A percentile compares a stretch with the other conserved stretches of the same genome.
Evolutionary conservation across 2,797 vertebrate species (phyloP).

Genomic region (Microcaecilia unicolor): DNA sequence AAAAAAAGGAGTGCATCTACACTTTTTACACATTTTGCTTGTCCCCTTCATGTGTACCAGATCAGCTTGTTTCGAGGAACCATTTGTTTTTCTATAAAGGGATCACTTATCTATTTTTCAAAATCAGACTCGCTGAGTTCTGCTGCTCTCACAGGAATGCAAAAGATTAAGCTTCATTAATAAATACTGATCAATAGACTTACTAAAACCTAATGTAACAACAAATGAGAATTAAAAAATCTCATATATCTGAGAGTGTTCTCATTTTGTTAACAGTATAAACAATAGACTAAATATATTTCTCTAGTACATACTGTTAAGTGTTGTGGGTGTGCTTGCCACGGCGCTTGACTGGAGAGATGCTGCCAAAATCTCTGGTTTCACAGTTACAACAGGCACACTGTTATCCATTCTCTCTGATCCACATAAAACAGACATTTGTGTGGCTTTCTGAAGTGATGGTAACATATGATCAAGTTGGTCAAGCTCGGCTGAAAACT

Average conservation of each 20-base stretch:
- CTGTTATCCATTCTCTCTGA: conserved; percentile 35
- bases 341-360: conserved; percentile 38
- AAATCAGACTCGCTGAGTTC: too few relatives aligned
- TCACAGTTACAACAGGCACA: conserved; percentile 21
- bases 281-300: not conserved
- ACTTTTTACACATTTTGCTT: too few relatives aligned
- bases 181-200: too few relatives aligned
- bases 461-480: conserved; percentile 76
- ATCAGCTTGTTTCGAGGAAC: too few relatives aligned
- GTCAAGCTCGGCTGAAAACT: conserved; percentile 77
- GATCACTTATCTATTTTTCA: too few relatives aligned
- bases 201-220: too few relatives aligned
- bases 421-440: conserved; percentile 38
- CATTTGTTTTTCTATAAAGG: too few relatives aligned
- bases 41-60: too few relatives aligned
- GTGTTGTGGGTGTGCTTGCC: conserved; percentile 40
- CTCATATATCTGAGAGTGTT: not conserved
- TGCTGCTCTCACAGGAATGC: too few relatives aligned
- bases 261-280: not conserved
- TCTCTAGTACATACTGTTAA: conserved; percentile 44
- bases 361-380: conserved; percentile 37
- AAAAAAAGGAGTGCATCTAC: too few relatives aligned
- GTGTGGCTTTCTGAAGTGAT: conserved; percentile 61
- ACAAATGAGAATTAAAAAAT: too few relatives aligned
- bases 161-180: too few relatives aligned